Evolutionary conservation across 2,797 vertebrate species (phyloP).

Genomic region (Fratercula arctica): DNA sequence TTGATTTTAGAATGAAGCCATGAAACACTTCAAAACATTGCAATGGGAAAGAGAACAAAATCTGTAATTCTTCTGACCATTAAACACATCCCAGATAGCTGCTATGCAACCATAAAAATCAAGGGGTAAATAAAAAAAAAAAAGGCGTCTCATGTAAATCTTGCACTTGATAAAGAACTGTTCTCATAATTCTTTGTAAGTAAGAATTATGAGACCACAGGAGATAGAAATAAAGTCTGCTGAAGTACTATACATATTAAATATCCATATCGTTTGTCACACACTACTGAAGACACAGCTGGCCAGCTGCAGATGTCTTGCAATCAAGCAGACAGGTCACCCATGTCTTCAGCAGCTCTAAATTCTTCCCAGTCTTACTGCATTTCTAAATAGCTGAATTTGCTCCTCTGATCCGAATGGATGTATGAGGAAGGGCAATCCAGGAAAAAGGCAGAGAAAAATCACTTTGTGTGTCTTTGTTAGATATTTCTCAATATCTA

Average conservation of each 20-base stretch:
- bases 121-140: neutral
- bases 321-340: neutral
- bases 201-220: neutral
- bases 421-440: neutral
- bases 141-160: neutral
- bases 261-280: neutral
- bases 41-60: neutral
- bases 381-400: conserved; percentile 13
- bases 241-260: neutral
- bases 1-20: neutral
- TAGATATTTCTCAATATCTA: neutral
- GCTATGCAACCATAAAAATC: neutral
- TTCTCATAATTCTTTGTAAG: neutral
- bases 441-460: neutral
- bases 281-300: neutral
- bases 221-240: neutral
- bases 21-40: neutral
- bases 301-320: neutral
- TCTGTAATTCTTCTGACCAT: neutral
- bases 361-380: neutral
- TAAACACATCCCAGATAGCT: neutral
- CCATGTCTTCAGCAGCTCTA: neutral
- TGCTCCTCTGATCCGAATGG: neutral
- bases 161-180: neutral
- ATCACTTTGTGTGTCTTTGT: neutral